Conservation (phyloP, 2,888 invertebrate species). For the Cryptus viduatorius region DNA sequence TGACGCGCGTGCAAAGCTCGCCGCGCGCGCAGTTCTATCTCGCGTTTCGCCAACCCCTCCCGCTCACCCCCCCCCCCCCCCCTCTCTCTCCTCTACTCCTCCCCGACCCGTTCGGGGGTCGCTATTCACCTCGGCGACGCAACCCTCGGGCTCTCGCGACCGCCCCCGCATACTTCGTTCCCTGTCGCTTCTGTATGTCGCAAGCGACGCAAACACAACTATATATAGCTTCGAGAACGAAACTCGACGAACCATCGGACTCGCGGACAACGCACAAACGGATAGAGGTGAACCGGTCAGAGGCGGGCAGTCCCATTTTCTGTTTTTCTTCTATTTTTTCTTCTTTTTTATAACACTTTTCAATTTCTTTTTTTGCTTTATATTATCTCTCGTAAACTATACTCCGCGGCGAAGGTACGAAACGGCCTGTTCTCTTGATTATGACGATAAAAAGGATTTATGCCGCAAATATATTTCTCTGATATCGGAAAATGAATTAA, state of each 20-base stretch:
- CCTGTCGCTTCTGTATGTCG: background rate
- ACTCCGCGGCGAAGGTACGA: too few relatives aligned
- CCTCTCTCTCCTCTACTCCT: background rate
- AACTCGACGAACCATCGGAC: background rate
- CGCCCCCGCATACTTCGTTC: conserved; percentile 3
- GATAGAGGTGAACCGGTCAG: background rate
- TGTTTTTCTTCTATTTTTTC: background rate
- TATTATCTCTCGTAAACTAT: background rate
- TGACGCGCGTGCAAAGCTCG: conserved; percentile 61
- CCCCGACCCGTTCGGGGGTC: background rate
- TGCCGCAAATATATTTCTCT: too few relatives aligned
- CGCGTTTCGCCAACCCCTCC: conserved; percentile 56
- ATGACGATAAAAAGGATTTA: too few relatives aligned
- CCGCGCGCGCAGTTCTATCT: conserved; percentile 60
- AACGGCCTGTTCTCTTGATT: too few relatives aligned
- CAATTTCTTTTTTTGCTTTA: background rate
- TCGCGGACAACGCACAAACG: background rate
- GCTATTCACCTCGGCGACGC: background rate
- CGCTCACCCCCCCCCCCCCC: conserved; percentile 12
- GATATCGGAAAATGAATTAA: too few relatives aligned
- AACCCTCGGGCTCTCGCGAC: conserved; percentile 15
- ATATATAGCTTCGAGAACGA: background rate
- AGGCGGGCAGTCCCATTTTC: background rate
- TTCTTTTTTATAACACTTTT: background rate
- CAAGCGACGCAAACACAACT: background rate